A percentile compares a stretch with the other conserved stretches of the same genome.
Evolutionary conservation across 2,888 invertebrate species (phyloP).

Genomic region (Oxytorus armatus): DNA sequence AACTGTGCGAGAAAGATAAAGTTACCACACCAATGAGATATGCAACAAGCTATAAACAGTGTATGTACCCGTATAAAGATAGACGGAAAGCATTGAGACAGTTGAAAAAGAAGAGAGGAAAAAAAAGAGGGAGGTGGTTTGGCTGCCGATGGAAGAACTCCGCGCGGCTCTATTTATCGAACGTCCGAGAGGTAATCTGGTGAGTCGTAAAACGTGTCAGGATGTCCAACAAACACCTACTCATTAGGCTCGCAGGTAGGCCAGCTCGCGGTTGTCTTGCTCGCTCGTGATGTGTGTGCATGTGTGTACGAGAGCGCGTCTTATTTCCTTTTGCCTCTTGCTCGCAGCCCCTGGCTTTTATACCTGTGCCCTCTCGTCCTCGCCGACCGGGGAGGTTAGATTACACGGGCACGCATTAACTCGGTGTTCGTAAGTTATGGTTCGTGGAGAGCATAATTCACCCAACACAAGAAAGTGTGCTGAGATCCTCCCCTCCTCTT

Average conservation of each 20-base stretch:
- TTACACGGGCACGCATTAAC: conserved; percentile 82
- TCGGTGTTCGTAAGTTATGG: conserved; percentile 81
- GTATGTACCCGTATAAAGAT: conserved; percentile 42
- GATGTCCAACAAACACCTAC: conserved; percentile 83
- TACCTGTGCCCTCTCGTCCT: conserved; percentile 42
- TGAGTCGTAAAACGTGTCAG: conserved; percentile 83
- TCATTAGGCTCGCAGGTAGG: conserved; percentile 82
- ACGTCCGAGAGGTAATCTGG: conserved; percentile 79
- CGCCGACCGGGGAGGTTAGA: conserved; percentile 71
- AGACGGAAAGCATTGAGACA: conserved; percentile 37
- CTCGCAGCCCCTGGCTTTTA: conserved; percentile 39
- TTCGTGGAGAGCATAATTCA: conserved; percentile 80
- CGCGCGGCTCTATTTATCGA: conserved; percentile 75
- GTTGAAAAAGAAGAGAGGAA: conserved; percentile 14
- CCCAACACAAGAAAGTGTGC: conserved; percentile 77
- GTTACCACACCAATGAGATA: conserved; percentile 50
- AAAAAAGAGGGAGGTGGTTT: conserved; percentile 46
- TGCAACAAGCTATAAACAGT: conserved; percentile 37
- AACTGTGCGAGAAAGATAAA: conserved; percentile 46
- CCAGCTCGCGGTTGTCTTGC: conserved; percentile 70
- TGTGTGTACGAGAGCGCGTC: conserved; percentile 7
- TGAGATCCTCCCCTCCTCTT: conserved; percentile 60
- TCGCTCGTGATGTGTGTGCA: conserved; percentile 5
- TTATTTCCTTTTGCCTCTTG: conserved; percentile 11
- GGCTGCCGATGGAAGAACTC: conserved; percentile 57